phyloP scores from a whole-genome alignment of 2,113 vertebrate genomes.

The Tapirus terrestris region DNA sequence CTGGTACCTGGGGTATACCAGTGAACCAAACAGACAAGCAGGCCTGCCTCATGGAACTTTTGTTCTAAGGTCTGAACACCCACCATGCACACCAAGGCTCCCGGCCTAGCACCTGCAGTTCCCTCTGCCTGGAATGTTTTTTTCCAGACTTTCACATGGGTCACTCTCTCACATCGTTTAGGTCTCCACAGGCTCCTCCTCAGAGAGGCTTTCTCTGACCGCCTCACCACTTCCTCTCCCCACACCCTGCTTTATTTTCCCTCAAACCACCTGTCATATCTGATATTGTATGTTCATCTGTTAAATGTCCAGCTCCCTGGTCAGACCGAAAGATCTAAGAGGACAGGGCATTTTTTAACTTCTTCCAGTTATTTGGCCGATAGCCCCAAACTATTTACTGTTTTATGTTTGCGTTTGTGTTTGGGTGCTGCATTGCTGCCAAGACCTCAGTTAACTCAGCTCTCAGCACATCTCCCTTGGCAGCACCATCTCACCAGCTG shows the following conservation, averaged over 20 bases:
- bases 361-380: background rate
- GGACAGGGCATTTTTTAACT: background rate
- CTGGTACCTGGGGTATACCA: background rate
- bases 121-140: rapidly evolving
- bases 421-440: background rate
- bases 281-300: background rate
- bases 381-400: background rate
- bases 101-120: background rate
- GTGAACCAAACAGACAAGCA: background rate
- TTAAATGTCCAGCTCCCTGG: background rate
- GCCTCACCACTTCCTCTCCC: background rate
- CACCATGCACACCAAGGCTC: background rate
- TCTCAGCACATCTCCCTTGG: background rate
- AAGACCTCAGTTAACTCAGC: background rate
- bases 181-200: background rate
- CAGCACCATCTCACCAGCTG: background rate
- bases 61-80: background rate
- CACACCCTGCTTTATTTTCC: background rate
- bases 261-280: background rate
- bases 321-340: background rate
- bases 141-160: background rate
- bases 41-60: background rate
- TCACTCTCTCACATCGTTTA: rapidly evolving
- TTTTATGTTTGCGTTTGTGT: background rate
- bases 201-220: background rate